Evolutionary conservation across 2,797 vertebrate species (phyloP).

Genomic region (Muscicapa striata): DNA sequence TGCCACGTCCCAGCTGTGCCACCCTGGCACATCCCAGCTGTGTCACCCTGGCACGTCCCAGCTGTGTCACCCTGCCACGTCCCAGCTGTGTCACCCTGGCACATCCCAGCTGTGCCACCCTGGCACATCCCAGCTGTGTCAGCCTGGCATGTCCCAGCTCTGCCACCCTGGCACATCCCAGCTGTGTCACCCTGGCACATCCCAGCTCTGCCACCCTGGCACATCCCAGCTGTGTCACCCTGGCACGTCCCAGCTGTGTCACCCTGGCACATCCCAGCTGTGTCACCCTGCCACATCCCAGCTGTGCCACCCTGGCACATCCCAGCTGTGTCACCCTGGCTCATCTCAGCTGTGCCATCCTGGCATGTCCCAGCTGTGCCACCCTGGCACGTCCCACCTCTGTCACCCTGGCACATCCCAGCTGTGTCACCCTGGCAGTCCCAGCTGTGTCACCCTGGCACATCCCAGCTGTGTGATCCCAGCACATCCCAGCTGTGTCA

Average conservation of each 20-base stretch:
- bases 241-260: neutral
- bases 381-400: too few species aligned
- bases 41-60: too few species aligned
- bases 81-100: neutral
- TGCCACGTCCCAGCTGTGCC: neutral
- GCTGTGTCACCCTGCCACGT: too few species aligned
- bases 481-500: too few species aligned
- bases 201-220: neutral
- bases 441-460: too few species aligned
- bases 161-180: neutral
- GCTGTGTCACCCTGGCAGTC: too few species aligned
- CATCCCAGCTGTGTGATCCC: too few species aligned
- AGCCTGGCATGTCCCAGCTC: neutral
- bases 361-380: neutral
- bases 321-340: neutral
- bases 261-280: neutral
- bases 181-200: neutral
- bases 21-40: neutral
- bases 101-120: neutral
- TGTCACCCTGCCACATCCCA: too few species aligned
- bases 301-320: neutral
- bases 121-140: neutral
- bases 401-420: too few species aligned
- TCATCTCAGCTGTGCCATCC: neutral
- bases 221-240: neutral